Evolutionary conservation across 2,888 invertebrate species (phyloP), one percentile per base, ranked within the genome.

Genomic region (Drosophila longiperda): DNA sequence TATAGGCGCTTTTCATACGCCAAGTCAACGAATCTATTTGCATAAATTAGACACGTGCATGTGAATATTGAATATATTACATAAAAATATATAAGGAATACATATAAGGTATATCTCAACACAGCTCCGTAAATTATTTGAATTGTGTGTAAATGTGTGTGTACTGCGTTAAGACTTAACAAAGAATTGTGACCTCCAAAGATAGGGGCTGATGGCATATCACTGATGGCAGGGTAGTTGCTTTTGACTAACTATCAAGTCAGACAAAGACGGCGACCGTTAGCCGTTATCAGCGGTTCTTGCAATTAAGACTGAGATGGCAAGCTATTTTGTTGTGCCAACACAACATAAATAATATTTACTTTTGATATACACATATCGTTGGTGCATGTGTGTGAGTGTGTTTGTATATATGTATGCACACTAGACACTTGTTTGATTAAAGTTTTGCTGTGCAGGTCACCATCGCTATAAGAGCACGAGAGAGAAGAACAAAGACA

Each of bases 361-460:
- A 45, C 50, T 29, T 49, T n/a, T n/a, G 42, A 29, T n/a, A 36
- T 17, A 38, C 38, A 34, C 55, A 29, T 57, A 23, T 45, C 45
- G 20, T 45, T 23, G 20, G 1, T 12, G 32, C 29, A 34, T 38
- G 20, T 50, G n/a, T 53, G 54, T 49, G 2, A 9, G n/a, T 33
- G 55, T 52, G 40, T 50, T 50, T 50, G 23, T 34, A 17, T 61
- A 32, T 29, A 12, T 58, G 52, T 40, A 36, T 50, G 73, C 59
- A 77, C 66, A 73, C 68, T 73, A 65, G 73, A 79, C 85, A 85
- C 88, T 87, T 85, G 88, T 85, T 87, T 85, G 88, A 83, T 73
- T 81, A 73, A 66, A 45, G 60, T 49, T 66, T 54, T 57, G 15
- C 55, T 54, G 73, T 63, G 64, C 73, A 70, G 70, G 77, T 68